phyloP scores from a whole-genome alignment of 1,140 invertebrate genomes.

The Chrysopa pallens region DNA sequence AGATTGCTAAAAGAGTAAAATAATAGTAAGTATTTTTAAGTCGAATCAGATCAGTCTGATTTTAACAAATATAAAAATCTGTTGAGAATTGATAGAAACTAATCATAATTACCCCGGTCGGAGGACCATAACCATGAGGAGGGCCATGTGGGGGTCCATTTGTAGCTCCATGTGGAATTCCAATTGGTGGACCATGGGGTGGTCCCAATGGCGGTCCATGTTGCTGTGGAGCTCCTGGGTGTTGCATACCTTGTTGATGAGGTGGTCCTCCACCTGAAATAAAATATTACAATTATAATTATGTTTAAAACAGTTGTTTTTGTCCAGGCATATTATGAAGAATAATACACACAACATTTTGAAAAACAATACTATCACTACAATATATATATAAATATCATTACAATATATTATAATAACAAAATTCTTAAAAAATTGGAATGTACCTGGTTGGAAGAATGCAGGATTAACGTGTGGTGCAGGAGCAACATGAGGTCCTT shows the following conservation, averaged over 20 bases:
- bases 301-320: no score
- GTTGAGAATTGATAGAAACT: background rate
- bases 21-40: background rate
- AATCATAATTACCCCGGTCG: slow-evolving; percentile 11
- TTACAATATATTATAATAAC: no score
- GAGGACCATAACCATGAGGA: slow-evolving; percentile 39
- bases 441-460: slow-evolving; percentile 73
- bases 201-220: slow-evolving; percentile 21
- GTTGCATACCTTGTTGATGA: slow-evolving; percentile 37
- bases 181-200: slow-evolving; percentile 33
- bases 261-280: slow-evolving; percentile 28
- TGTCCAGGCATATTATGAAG: no score
- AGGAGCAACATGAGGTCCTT: slow-evolving; percentile 45
- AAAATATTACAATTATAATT: no score
- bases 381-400: no score
- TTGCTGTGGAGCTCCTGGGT: slow-evolving; percentile 25
- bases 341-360: no score
- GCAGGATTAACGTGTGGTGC: slow-evolving; percentile 92
- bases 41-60: background rate
- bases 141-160: slow-evolving; percentile 38
- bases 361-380: no score
- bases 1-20: slow-evolving; percentile 14
- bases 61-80: background rate
- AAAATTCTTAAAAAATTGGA: background rate
- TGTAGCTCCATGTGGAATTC: slow-evolving; percentile 37